phyloP scores from a whole-genome alignment of 2,888 invertebrate species.

The Schizaphis graminum region DNA sequence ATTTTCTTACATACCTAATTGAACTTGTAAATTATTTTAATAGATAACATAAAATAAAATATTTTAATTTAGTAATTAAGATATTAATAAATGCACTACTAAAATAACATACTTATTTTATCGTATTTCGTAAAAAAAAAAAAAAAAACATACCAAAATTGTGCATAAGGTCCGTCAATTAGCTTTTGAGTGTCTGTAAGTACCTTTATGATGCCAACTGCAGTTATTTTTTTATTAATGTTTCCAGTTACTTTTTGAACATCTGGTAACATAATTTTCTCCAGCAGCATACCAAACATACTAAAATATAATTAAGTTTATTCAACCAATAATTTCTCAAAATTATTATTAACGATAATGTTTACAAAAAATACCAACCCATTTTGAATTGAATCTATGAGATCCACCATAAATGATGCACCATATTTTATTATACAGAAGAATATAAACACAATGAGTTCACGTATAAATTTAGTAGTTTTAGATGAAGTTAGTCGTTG shows the following conservation, averaged over 20 bases:
- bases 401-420: constrained; percentile 80
- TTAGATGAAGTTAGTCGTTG: constrained; percentile 92
- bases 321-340: constrained; percentile 34
- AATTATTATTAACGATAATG: constrained; percentile 16
- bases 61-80: neutral
- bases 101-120: neutral
- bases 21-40: neutral
- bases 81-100: neutral
- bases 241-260: constrained; percentile 87
- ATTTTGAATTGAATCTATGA: constrained; percentile 88
- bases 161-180: constrained; percentile 77
- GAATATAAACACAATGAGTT: constrained; percentile 91
- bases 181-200: constrained; percentile 83
- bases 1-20: neutral
- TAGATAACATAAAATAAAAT: neutral
- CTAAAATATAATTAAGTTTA: constrained; percentile 71
- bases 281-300: constrained; percentile 96
- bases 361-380: constrained; percentile 75
- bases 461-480: constrained; percentile 94
- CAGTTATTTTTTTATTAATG: constrained; percentile 90
- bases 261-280: constrained; percentile 88
- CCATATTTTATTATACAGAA: constrained; percentile 88
- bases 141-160: constrained; percentile 71
- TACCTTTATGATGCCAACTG: constrained; percentile 89
- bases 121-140: neutral